These are phyloP conservation scores for Suncus etruscus DNA, from an alignment of 2,113 vertebrate genomes.

Conservation along the genomic window DNA sequence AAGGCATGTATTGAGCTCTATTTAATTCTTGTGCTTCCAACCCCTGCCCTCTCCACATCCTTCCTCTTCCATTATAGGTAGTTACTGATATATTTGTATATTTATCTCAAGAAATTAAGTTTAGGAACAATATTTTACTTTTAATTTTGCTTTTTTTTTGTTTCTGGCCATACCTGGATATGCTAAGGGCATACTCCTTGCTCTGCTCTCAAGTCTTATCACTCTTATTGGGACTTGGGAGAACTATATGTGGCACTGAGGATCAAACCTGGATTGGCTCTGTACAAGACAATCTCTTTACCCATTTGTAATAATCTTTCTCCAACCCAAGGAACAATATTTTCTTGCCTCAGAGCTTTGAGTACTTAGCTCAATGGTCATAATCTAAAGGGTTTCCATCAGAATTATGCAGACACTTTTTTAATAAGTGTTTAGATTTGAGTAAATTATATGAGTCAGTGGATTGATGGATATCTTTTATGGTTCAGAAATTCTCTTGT, in stretches of 20 bases:
- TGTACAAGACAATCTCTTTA: too few species aligned
- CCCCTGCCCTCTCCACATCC: accelerated
- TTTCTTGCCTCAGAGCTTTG: neutral
- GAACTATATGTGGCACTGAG: too few species aligned
- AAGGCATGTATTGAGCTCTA: neutral
- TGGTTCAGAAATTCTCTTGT: neutral
- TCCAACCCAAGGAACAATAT: neutral
- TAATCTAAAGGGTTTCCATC: neutral
- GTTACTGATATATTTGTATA: neutral
- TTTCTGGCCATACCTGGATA: neutral
- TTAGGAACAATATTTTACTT: neutral
- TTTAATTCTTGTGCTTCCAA: neutral
- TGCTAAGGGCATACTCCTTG: too few species aligned
- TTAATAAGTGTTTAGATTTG: neutral
- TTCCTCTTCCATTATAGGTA: neutral
- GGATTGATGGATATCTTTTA: neutral
- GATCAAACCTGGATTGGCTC: too few species aligned
- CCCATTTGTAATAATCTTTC: too few species aligned
- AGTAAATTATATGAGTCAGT: neutral
- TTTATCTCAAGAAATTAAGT: conserved; percentile 33
- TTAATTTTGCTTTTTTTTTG: neutral
- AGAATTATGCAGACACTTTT: conserved; percentile 10
- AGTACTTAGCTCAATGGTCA: neutral
- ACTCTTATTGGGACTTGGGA: too few species aligned
- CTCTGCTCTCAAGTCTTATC: too few species aligned